phyloP scores from a whole-genome alignment of 2,113 vertebrate species.

The Hucho hucho region DNA sequence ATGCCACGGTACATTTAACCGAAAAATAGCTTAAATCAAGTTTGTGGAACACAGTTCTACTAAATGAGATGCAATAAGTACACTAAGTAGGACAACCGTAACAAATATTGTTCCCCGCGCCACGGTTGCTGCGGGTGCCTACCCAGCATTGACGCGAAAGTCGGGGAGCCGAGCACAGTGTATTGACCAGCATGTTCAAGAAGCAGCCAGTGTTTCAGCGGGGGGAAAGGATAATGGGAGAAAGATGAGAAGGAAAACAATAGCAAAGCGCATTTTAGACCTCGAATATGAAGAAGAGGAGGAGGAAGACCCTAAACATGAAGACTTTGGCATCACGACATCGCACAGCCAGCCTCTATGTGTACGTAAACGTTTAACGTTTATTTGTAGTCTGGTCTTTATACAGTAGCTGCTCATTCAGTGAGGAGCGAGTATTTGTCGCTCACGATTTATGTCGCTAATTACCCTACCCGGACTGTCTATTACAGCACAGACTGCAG shows the following conservation, averaged over 20 bases:
- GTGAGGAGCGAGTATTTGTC: constrained; percentile 20
- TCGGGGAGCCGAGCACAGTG: constrained; percentile 23
- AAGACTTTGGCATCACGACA: constrained; percentile 37
- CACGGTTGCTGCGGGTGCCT: background rate
- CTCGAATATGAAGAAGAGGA: constrained; percentile 54
- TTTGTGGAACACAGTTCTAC: background rate
- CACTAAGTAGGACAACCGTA: constrained; percentile 28
- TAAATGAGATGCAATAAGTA: background rate
- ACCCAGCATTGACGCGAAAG: constrained; percentile 18
- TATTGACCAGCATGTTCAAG: constrained; percentile 41
- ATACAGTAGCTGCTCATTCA: constrained; percentile 10
- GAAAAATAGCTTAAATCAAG: background rate
- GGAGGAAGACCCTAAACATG: constrained; percentile 43
- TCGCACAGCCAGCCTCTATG: constrained; percentile 25
- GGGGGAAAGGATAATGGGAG: constrained; percentile 37
- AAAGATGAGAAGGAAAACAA: constrained; percentile 61
- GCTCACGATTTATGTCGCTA: constrained; percentile 37
- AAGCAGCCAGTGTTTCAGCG: constrained; percentile 21
- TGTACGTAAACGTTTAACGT: constrained; percentile 34
- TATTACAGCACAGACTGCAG: constrained; percentile 49
- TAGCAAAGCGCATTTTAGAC: constrained; percentile 60
- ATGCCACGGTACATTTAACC: background rate
- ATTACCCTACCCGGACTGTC: constrained; percentile 37
- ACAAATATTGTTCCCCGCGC: constrained; percentile 13
- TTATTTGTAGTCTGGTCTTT: constrained; percentile 9